Base-by-base conservation (phyloP, 2,797 vertebrate genomes). In the Parauchenoglanis ngamensis region DNA sequence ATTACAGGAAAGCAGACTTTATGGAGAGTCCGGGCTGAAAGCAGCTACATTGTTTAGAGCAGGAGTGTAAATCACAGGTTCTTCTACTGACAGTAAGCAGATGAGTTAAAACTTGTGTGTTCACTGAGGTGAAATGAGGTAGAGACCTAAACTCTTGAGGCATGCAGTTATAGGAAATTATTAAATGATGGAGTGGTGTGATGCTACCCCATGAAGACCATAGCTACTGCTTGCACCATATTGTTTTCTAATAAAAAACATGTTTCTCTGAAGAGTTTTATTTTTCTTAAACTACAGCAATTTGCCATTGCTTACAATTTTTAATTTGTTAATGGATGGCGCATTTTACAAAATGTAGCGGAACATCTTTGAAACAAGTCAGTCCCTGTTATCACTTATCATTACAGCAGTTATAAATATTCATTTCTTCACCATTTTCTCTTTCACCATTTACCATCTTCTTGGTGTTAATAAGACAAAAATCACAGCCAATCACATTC, bases 1-100 rank as follows among this genome's bases (percentile, higher is more conserved):
- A 87, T 86, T 75, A 49, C 63, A 65, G 56, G 67, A 84, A 84
- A 81, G 70, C 65, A 75, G 79, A 61, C 52, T 85, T 87, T 67
- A 85, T 85, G 46, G 72, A 86, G 49, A 80, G 25, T 75, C 35
- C n/a, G 3, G 76, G 72, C 46, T 44, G 28, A 85, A 77, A 56
- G 23, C 46, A 15, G 23, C 13, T 2, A 10, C 23, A n/a, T 12
- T 57, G 54, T 78, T 79, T 12, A 57, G 19, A 57, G 57, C 35
- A 40, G 28, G 31, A 31, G 76, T 1, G 52, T 31, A 7, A 56
- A 10, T 10, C 3, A 2, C 7, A 25, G 21, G 35, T 35, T 40
- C 28, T 79, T 12, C 15, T 19, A 3, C 23, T 44, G 44, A 40
- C 67, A 35, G 65, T 7, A 46, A 73, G 21, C 8, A 76, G 49